Percentiles rank a stretch among this genome's conserved stretches.
phyloP scores from a whole-genome alignment of 2,888 invertebrate genomes.

The Drepanosiphum platanoidis region DNA sequence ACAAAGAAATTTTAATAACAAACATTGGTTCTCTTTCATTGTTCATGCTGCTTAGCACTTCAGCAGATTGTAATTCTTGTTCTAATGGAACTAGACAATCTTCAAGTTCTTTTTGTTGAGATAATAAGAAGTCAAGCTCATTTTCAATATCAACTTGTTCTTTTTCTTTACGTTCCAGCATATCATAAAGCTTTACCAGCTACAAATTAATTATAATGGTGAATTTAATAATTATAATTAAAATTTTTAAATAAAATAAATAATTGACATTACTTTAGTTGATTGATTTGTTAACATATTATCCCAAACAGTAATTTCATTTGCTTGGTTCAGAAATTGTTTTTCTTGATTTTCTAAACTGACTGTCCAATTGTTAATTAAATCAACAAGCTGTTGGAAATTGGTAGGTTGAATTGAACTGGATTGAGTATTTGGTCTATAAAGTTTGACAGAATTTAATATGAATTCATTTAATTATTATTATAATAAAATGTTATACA shows the following conservation, averaged over 20 bases:
- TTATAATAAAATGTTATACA: neutral
- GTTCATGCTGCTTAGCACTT: slow-evolving; percentile 71
- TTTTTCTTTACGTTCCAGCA: slow-evolving; percentile 53
- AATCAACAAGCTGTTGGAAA: slow-evolving; percentile 88
- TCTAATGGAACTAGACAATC: slow-evolving; percentile 87
- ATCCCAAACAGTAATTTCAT: slow-evolving; percentile 96
- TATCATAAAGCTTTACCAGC: slow-evolving; percentile 55
- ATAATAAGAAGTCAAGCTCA: slow-evolving; percentile 90
- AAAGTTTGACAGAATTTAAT: slow-evolving; percentile 25
- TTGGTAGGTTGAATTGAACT: slow-evolving; percentile 72
- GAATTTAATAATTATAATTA: slow-evolving; percentile 9
- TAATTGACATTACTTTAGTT: slow-evolving; percentile 75
- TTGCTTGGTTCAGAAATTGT: slow-evolving; percentile 91
- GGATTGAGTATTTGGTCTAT: slow-evolving; percentile 66
- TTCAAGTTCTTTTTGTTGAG: slow-evolving; percentile 92
- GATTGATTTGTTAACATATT: slow-evolving; percentile 88
- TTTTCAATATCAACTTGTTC: slow-evolving; percentile 91
- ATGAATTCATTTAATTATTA: neutral
- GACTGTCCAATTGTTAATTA: slow-evolving; percentile 92
- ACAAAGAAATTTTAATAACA: slow-evolving; percentile 65
- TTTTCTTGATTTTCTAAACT: slow-evolving; percentile 94
- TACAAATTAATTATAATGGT: slow-evolving; percentile 3
- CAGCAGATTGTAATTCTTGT: slow-evolving; percentile 74
- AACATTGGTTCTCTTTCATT: slow-evolving; percentile 90
- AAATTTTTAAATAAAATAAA: neutral